A percentile compares a stretch with the other conserved stretches of the same genome.
phyloP scores from a whole-genome alignment of 2,113 vertebrate genomes.

The Arvicanthis niloticus region DNA sequence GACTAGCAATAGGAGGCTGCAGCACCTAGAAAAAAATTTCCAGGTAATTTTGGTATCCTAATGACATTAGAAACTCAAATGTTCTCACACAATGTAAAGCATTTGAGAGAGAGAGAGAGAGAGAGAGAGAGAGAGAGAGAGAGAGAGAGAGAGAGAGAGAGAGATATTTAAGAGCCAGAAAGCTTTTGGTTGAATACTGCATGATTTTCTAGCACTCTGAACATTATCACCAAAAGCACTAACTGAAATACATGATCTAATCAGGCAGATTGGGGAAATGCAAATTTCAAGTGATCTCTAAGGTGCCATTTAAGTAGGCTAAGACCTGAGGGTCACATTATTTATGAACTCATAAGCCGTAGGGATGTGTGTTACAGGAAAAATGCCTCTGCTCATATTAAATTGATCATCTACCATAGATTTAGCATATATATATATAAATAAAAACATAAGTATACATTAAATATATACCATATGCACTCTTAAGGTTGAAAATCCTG shows the following conservation, averaged over 20 bases:
- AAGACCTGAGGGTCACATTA: not conserved
- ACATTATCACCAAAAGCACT: conserved; percentile 58
- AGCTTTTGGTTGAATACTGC: conserved; percentile 38
- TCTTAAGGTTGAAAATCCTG: conserved; percentile 14
- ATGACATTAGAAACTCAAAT: not conserved
- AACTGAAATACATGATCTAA: conserved; percentile 53
- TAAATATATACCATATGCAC: not conserved
- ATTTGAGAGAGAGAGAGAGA: not conserved
- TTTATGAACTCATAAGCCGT: not conserved
- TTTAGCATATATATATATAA: not conserved
- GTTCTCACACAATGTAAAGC: conserved; percentile 1
- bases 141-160: not conserved
- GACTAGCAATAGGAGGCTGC: not conserved
- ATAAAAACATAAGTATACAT: too few relatives aligned
- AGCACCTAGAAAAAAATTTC: not conserved
- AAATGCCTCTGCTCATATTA: not conserved
- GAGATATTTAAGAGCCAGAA: not conserved
- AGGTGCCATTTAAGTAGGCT: conserved; percentile 21
- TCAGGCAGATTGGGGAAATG: conserved; percentile 55
- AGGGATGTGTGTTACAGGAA: not conserved
- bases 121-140: too few relatives aligned
- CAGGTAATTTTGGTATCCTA: not conserved
- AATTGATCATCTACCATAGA: not conserved
- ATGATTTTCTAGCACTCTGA: conserved; percentile 40
- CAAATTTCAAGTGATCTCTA: conserved; percentile 40